These are phyloP conservation scores for Jacana jacana DNA, from an alignment of 2,113 vertebrate species.

Conservation along the genomic window DNA sequence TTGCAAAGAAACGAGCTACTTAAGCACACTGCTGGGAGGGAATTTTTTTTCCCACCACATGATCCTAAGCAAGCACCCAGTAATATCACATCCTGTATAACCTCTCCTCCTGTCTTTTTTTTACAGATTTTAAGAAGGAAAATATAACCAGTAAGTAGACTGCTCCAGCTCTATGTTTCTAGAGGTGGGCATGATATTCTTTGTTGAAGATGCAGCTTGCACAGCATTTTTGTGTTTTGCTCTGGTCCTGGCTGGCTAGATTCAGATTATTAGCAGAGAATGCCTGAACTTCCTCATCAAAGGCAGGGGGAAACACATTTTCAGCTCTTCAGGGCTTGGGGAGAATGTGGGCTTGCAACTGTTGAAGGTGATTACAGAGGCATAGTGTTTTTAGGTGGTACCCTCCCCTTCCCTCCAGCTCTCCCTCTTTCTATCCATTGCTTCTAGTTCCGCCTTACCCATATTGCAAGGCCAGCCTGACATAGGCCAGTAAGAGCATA, in stretches of 20 bases:
- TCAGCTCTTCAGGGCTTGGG: neutral
- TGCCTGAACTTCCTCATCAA: neutral
- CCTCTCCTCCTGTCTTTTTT: slow-evolving; percentile 45
- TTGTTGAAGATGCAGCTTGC: neutral
- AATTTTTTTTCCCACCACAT: neutral
- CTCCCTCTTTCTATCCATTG: neutral
- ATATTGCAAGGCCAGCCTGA: too few species aligned
- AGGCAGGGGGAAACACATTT: neutral
- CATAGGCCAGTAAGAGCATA: too few species aligned
- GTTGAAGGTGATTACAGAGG: neutral
- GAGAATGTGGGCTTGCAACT: neutral
- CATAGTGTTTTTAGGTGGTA: neutral
- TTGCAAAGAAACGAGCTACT: neutral
- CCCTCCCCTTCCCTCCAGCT: neutral
- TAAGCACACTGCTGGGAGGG: neutral
- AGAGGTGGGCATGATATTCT: neutral
- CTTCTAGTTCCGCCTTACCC: neutral
- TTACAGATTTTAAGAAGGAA: slow-evolving; percentile 88
- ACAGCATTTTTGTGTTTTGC: neutral
- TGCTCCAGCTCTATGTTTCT: neutral
- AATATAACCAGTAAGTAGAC: slow-evolving; percentile 90
- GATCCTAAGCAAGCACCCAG: neutral
- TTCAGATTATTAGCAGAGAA: neutral
- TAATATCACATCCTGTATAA: neutral
- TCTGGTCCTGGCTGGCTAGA: neutral